Conservation (phyloP, 2,888 invertebrate genomes). For the Sphecodes monilicornis region DNA sequence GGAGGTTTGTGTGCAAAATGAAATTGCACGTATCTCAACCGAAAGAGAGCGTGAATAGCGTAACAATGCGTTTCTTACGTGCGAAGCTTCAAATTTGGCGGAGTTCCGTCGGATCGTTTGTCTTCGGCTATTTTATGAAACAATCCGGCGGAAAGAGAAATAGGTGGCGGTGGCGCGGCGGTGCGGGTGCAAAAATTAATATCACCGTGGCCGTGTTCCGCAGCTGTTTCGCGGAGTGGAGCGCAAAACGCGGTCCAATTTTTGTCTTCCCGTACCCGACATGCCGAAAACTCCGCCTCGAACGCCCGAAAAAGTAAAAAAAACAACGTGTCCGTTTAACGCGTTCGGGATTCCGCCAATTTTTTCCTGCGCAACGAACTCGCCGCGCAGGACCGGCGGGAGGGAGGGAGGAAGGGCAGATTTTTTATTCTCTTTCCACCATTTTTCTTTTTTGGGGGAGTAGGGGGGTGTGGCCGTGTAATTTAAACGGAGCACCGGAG, state of each 20-base stretch:
- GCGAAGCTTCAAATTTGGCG: slow-evolving; percentile 12
- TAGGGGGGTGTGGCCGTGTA: background rate
- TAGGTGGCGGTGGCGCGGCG: background rate
- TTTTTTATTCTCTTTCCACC: background rate
- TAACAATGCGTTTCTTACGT: background rate
- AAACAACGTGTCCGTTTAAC: slow-evolving; percentile 22
- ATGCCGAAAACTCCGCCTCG: slow-evolving; percentile 16
- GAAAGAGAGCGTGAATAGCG: background rate
- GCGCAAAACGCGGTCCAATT: slow-evolving; percentile 17
- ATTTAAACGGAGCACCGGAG: slow-evolving; percentile 24
- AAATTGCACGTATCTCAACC: background rate
- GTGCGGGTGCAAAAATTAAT: slow-evolving; percentile 30
- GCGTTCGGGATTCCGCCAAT: slow-evolving; percentile 8
- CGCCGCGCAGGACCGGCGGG: too few relatives aligned
- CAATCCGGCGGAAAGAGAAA: background rate
- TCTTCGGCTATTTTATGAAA: slow-evolving; percentile 8
- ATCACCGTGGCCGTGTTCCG: slow-evolving; percentile 28
- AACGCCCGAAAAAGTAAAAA: background rate
- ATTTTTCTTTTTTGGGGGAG: background rate
- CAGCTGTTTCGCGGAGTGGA: slow-evolving; percentile 9
- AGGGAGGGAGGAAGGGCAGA: too few relatives aligned
- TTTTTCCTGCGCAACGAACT: slow-evolving; percentile 18
- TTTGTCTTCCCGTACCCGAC: slow-evolving; percentile 17
- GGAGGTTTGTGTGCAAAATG: background rate
- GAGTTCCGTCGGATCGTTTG: slow-evolving; percentile 21